These are phyloP conservation scores for Mixornis gularis DNA, from an alignment of 2,113 vertebrate genomes.

Conservation along the genomic window DNA sequence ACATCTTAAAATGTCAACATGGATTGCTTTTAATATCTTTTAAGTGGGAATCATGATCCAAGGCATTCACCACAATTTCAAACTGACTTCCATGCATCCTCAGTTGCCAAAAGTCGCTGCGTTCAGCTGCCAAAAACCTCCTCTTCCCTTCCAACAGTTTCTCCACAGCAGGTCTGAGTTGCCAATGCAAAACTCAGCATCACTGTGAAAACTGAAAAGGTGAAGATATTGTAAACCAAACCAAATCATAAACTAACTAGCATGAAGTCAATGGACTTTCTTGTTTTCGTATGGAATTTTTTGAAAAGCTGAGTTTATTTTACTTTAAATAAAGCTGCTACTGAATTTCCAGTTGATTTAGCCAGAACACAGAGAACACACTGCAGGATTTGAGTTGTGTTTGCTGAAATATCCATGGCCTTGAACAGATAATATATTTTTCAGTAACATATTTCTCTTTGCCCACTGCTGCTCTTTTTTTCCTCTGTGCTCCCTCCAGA, in stretches of 20 bases:
- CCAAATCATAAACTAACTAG: background rate
- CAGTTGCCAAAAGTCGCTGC: constrained; percentile 12
- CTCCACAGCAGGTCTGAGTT: constrained; percentile 9
- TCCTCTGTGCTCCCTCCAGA: background rate
- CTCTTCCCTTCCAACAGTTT: constrained; percentile 29
- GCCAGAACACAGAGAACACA: constrained; percentile 1
- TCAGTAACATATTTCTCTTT: constrained; percentile 36
- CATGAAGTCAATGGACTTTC: constrained; percentile 10
- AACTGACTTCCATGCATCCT: background rate
- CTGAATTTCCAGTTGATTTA: constrained; percentile 48
- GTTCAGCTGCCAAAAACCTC: constrained; percentile 20
- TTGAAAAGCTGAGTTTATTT: constrained; percentile 36
- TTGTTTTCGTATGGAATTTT: constrained; percentile 33
- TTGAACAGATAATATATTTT: constrained; percentile 55
- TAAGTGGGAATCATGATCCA: constrained; percentile 5
- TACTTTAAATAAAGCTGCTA: constrained; percentile 39
- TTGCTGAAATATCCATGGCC: constrained; percentile 14
- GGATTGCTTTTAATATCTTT: constrained; percentile 3
- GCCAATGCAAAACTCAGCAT: constrained; percentile 26
- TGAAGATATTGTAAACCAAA: constrained; percentile 27
- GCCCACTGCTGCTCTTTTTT: background rate
- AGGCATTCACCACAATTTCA: constrained; percentile 21
- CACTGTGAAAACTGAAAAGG: constrained; percentile 26
- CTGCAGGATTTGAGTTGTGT: background rate
- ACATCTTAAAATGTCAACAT: background rate